Evolutionary conservation across 2,888 invertebrate species (phyloP), one percentile per base, ranked within the genome.

Genomic region (Melanotus villosus): DNA sequence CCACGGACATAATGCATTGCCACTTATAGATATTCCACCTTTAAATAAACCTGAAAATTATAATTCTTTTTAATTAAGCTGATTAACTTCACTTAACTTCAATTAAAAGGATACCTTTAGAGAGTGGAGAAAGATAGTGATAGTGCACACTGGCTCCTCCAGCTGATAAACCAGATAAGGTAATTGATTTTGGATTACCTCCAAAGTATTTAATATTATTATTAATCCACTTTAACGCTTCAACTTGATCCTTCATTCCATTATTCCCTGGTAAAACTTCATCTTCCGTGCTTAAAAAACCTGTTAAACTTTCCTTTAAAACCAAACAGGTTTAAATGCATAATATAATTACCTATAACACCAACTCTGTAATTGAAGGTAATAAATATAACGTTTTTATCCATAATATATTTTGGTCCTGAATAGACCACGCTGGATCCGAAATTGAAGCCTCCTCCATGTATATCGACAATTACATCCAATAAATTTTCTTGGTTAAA

Each of bases 121-220:
- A 89, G 71, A 88, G 77, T 0, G 89, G 88, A 0, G 91, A 90
- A 6, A 93, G 74, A 73, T 90, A 89, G 69, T 92, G 92, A 75
- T 90, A 89, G 80, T 92, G 91, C 0, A 91, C 91, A 73, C 92
- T 90, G 1, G 89, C 91, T 32, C 89, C 92, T 0, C 93, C 93
- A 0, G 93, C 90, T 1, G 92, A 92, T 75, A 88, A 86, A 0
- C 93, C 93, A 0, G 88, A 81, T 0, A 92, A 78, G 0, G 91
- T 90, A 19, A 92, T 86, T 70, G 89, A 89, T 32, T 88, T 86
- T 1, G 91, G 88, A 83, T 92, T 88, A 0, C 92, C 92, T 1
- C 90, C 91, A 76, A 93, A 92, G 78, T 86, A 85, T 73, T 87
- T 84, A 70, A 92, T 91, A 79, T 92, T 91, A 41, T 87, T 81